A percentile compares a stretch with the other conserved stretches of the same genome.
These are phyloP conservation scores for Lagodon rhomboides DNA, from an alignment of 2,797 vertebrate species.

Conservation along the genomic window DNA sequence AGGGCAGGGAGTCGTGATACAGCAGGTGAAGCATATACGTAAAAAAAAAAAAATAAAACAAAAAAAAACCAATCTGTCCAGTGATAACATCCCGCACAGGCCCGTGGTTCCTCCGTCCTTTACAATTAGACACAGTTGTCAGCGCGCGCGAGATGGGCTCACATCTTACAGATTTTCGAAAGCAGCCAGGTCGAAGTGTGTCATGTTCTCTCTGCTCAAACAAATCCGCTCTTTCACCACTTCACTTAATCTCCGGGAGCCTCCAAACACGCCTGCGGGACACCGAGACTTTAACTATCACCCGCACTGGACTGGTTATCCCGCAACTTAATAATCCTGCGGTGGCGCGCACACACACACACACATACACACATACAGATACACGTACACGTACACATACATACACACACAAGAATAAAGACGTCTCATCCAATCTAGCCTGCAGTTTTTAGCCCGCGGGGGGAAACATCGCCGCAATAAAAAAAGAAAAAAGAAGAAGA, in stretches of 20 bases:
- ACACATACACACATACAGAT: constrained; percentile 42
- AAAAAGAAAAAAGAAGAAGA: no score
- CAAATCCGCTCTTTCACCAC: constrained; percentile 72
- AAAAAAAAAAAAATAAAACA: not conserved
- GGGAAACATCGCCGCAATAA: constrained; percentile 51
- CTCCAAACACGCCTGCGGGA: constrained; percentile 61
- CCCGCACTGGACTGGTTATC: constrained; percentile 43
- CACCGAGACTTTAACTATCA: constrained; percentile 56
- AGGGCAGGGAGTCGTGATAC: constrained; percentile 2
- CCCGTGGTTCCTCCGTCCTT: not conserved
- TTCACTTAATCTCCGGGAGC: constrained; percentile 62
- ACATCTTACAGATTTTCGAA: constrained; percentile 58
- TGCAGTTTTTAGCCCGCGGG: constrained; percentile 50
- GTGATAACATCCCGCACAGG: not conserved
- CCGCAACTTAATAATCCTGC: constrained; percentile 68
- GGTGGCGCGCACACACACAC: constrained; percentile 32
- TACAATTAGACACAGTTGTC: constrained; percentile 67
- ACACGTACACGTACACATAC: constrained; percentile 12
- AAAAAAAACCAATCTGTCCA: no score
- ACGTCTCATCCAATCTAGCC: constrained; percentile 64
- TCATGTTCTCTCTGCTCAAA: constrained; percentile 63
- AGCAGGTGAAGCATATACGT: constrained; percentile 35
- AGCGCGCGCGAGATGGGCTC: constrained; percentile 29
- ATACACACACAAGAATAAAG: constrained; percentile 52
- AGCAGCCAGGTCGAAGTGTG: constrained; percentile 62